Conservation (phyloP, 2,797 vertebrate species). For the Phaenicophaeus curvirostris region DNA sequence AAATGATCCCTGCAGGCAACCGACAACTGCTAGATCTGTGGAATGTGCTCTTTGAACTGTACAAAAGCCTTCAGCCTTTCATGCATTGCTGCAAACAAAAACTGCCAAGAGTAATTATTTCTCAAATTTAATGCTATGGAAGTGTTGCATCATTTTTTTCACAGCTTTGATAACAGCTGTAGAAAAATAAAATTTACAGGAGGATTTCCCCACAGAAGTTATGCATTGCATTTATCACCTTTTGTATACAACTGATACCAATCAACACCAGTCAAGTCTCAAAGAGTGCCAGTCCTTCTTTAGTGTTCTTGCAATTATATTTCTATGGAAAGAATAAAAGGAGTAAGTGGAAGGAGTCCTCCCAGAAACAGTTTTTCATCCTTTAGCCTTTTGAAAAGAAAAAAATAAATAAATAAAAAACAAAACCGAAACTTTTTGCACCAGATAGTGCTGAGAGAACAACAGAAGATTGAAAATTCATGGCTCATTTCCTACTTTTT, state of each 20-base stretch:
- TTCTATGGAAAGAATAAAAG: constrained; percentile 44
- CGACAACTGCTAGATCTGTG: constrained; percentile 87
- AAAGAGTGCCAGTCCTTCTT: constrained; percentile 9
- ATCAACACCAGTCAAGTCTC: constrained; percentile 30
- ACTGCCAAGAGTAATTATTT: constrained; percentile 92
- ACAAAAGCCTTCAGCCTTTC: constrained; percentile 88
- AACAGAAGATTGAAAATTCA: neutral
- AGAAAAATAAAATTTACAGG: constrained; percentile 38
- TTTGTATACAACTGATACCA: constrained; percentile 32
- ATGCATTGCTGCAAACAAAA: constrained; percentile 92
- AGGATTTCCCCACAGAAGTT: neutral
- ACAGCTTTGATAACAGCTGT: neutral
- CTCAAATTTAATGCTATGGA: constrained; percentile 85
- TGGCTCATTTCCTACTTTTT: neutral
- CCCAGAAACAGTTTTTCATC: constrained; percentile 16
- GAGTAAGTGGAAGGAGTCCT: constrained; percentile 13
- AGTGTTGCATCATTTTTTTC: constrained; percentile 78
- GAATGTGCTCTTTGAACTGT: constrained; percentile 98
- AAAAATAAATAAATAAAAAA: no score
- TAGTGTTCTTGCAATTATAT: constrained; percentile 24
- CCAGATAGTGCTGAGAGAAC: neutral
- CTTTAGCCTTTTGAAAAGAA: constrained; percentile 15
- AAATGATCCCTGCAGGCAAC: constrained; percentile 92
- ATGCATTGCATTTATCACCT: neutral
- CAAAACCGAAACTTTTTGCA: neutral